A percentile compares a stretch with the other conserved stretches of the same genome.
Evolutionary conservation across 2,113 vertebrate genomes (phyloP).

Genomic region (Zingel zingel): DNA sequence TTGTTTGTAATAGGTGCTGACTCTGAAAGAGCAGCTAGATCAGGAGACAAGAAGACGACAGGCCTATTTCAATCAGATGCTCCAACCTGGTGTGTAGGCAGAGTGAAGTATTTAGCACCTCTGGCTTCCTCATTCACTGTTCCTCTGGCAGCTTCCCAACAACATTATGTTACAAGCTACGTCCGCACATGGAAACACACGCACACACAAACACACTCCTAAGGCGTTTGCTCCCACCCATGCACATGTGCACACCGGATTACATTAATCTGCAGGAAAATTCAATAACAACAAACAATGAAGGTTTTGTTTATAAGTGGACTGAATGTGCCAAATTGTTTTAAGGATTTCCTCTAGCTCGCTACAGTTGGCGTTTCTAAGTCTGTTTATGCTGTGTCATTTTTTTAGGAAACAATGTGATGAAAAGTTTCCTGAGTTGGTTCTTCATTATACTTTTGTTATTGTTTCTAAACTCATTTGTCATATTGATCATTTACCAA

Average conservation of each 20-base stretch:
- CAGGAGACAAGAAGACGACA: slow-evolving; percentile 75
- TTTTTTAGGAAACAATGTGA: slow-evolving; percentile 60
- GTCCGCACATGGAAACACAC: slow-evolving; percentile 50
- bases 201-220: slow-evolving; percentile 52
- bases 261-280: slow-evolving; percentile 79
- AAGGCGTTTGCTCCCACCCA: slow-evolving; percentile 43
- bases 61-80: slow-evolving; percentile 73
- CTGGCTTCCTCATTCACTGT: slow-evolving; percentile 42
- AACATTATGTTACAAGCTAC: slow-evolving; percentile 47
- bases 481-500: slow-evolving; percentile 26
- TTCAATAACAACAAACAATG: slow-evolving; percentile 85
- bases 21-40: slow-evolving; percentile 84
- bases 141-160: slow-evolving; percentile 62
- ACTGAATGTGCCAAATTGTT: slow-evolving; percentile 81
- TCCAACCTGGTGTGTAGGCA: slow-evolving; percentile 67
- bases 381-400: slow-evolving; percentile 62
- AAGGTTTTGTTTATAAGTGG: slow-evolving; percentile 77
- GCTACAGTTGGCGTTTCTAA: slow-evolving; percentile 52
- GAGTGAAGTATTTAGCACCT: slow-evolving; percentile 57
- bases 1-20: slow-evolving; percentile 74
- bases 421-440: slow-evolving; percentile 44
- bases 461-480: slow-evolving; percentile 29
- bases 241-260: slow-evolving; percentile 72
- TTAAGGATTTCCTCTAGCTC: slow-evolving; percentile 79
- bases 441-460: slow-evolving; percentile 26